Percentiles rank a stretch among this genome's conserved stretches.
Evolutionary conservation across 2,888 invertebrate genomes (phyloP).

Genomic region (Hecatera dysodea): DNA sequence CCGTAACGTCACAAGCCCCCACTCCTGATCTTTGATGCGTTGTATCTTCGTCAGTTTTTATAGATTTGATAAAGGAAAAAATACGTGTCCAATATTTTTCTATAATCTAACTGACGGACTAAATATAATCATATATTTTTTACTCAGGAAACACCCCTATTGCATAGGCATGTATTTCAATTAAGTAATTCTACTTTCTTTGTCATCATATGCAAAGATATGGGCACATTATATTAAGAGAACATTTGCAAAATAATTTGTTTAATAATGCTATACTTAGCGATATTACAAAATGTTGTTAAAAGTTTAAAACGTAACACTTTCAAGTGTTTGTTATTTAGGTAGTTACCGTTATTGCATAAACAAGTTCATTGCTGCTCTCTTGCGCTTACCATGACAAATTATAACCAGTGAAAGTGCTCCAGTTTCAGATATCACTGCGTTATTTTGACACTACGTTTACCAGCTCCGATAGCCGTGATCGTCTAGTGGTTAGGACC

Average conservation of each 20-base stretch:
- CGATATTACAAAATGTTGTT: background rate
- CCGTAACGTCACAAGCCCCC: too few relatives aligned
- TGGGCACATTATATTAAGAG: background rate
- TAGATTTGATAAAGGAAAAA: too few relatives aligned
- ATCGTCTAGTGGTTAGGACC: conserved; percentile 94
- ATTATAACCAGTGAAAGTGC: conserved; percentile 50
- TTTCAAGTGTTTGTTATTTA: background rate
- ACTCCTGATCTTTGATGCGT: too few relatives aligned
- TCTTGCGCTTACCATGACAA: conserved; percentile 42
- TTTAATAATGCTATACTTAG: background rate
- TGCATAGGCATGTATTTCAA: background rate
- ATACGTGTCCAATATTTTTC: too few relatives aligned
- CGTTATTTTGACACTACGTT: background rate
- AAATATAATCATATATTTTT: too few relatives aligned
- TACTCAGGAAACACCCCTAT: too few relatives aligned
- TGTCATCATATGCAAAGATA: background rate
- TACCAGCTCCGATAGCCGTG: conserved; percentile 79
- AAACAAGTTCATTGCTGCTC: conserved; percentile 20
- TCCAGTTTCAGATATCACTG: conserved; percentile 18
- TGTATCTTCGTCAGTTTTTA: too few relatives aligned
- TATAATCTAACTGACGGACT: too few relatives aligned
- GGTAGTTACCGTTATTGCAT: conserved; percentile 15
- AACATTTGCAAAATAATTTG: background rate
- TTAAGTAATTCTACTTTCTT: background rate
- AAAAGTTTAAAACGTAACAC: too few relatives aligned